Percentiles rank a stretch among this genome's conserved stretches.
These are phyloP conservation scores for Leptocoma aspasia DNA, from an alignment of 2,113 vertebrate genomes.

Conservation along the genomic window DNA sequence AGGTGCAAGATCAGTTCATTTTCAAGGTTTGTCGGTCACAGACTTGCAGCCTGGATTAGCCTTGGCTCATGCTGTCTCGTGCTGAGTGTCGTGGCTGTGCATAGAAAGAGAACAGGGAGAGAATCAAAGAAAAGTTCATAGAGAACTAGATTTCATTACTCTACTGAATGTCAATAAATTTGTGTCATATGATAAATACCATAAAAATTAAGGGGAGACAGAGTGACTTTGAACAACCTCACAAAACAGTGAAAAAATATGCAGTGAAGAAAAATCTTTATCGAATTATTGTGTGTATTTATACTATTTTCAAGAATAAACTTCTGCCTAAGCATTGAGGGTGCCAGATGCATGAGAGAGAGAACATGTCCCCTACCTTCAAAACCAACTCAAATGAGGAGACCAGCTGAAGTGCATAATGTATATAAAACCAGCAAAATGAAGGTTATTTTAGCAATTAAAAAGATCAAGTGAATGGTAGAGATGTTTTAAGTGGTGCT, in stretches of 20 bases:
- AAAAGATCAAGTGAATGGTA: background rate
- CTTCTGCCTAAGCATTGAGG: background rate
- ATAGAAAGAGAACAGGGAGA: background rate
- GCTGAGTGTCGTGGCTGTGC: background rate
- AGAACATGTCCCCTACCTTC: background rate
- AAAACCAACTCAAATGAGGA: background rate
- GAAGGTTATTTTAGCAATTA: background rate
- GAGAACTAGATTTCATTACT: background rate
- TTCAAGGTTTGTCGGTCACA: background rate
- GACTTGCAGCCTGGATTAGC: background rate
- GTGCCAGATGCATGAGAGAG: background rate
- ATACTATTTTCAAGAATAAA: background rate
- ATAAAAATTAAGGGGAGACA: background rate
- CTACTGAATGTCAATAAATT: background rate
- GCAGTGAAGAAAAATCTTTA: background rate
- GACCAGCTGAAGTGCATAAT: background rate
- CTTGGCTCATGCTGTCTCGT: background rate
- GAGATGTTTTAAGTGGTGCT: background rate
- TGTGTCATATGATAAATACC: background rate
- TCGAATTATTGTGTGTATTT: background rate
- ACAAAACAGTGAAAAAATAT: background rate
- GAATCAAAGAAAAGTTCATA: background rate
- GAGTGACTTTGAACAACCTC: background rate
- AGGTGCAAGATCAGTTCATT: background rate
- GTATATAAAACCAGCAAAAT: background rate